A percentile compares a stretch with the other conserved stretches of the same genome.
Evolutionary conservation across 2,888 invertebrate genomes (phyloP).

Genomic region (Perdita meconis): DNA sequence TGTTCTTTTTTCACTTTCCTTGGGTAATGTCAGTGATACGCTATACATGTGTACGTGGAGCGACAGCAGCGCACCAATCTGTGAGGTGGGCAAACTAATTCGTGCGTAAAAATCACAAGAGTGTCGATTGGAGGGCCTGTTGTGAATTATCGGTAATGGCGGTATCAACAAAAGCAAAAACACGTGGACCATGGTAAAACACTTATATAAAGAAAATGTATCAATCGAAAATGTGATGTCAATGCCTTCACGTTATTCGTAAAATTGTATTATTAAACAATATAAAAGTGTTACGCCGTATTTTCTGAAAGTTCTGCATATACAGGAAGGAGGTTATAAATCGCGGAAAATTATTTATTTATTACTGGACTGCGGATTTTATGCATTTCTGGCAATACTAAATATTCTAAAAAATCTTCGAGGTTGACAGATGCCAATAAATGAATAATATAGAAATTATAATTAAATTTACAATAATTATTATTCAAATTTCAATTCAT

Average conservation of each 20-base stretch:
- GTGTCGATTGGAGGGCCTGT: background rate
- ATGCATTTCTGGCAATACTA: background rate
- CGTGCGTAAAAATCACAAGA: no score
- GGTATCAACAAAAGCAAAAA: constrained; percentile 28
- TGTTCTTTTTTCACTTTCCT: no score
- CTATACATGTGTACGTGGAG: no score
- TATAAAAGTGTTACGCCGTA: background rate
- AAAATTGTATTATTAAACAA: background rate
- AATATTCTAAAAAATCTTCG: background rate
- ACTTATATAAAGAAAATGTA: background rate
- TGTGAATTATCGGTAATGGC: background rate
- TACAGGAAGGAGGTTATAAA: constrained; percentile 20
- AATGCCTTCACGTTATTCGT: background rate
- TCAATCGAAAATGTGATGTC: background rate
- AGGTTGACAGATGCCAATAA: no score
- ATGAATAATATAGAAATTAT: no score
- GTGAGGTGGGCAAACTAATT: no score
- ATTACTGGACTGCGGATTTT: no score
- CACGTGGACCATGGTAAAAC: constrained; percentile 35
- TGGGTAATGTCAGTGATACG: no score
- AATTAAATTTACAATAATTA: no score
- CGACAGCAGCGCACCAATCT: no score
- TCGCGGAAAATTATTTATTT: background rate
- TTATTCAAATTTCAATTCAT: no score
- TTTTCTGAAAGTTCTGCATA: background rate